Evolutionary conservation across 1,140 invertebrate species (phyloP).

Genomic region (Platorchestia sp.): DNA sequence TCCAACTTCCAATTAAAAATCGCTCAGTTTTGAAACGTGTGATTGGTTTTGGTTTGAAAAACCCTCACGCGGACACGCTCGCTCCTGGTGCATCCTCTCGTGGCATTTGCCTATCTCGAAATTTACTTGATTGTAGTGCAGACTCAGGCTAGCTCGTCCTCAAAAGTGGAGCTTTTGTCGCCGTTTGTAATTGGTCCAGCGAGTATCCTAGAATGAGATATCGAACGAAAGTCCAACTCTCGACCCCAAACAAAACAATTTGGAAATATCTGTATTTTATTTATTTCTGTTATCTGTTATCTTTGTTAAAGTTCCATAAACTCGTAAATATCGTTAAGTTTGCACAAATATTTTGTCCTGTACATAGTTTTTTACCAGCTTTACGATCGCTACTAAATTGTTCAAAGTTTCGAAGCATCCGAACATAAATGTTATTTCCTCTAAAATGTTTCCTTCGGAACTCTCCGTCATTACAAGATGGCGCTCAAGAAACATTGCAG

Average conservation of each 20-base stretch:
- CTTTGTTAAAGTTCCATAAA: not conserved
- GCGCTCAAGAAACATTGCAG: too few relatives aligned
- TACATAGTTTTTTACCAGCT: too few relatives aligned
- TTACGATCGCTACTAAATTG: too few relatives aligned
- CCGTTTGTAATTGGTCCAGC: not conserved
- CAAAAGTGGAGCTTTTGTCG: not conserved
- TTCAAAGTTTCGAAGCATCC: too few relatives aligned
- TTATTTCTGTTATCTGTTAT: not conserved
- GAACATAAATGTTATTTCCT: too few relatives aligned
- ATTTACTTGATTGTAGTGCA: not conserved
- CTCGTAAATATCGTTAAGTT: not conserved
- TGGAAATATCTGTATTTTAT: not conserved
- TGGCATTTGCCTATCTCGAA: not conserved
- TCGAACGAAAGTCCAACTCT: not conserved
- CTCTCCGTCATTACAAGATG: too few relatives aligned
- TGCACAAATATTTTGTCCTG: too few relatives aligned
- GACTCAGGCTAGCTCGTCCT: not conserved
- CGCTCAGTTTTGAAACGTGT: conserved; percentile 7
- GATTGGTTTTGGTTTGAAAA: conserved; percentile 5
- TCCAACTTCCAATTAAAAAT: not conserved
- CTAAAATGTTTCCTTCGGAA: too few relatives aligned
- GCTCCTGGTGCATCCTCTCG: not conserved
- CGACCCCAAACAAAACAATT: not conserved
- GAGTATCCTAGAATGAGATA: not conserved
- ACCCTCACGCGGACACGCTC: not conserved